These are phyloP conservation scores for Brassicogethes aeneus DNA, from an alignment of 2,888 invertebrate genomes.

Conservation along the genomic window DNA sequence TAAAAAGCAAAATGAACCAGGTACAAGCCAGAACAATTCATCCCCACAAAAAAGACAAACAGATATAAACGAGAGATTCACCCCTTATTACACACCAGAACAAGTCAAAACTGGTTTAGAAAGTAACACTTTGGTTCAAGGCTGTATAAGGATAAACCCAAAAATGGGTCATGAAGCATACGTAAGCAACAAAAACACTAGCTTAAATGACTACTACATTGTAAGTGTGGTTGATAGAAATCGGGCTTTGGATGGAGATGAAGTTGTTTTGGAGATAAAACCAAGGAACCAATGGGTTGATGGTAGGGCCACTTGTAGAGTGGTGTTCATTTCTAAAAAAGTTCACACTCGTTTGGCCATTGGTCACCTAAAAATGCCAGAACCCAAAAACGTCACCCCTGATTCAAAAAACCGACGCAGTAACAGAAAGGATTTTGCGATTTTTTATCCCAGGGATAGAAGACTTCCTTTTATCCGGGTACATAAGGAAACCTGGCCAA, in stretches of 20 bases:
- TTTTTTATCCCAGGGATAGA: constrained; percentile 71
- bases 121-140: constrained; percentile 53
- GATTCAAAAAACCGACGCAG: too few species aligned
- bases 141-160: constrained; percentile 73
- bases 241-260: constrained; percentile 76
- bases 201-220: constrained; percentile 64
- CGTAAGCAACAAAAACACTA: constrained; percentile 55
- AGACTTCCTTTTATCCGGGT: constrained; percentile 72
- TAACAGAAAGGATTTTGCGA: constrained; percentile 39
- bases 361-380: constrained; percentile 52
- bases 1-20: too few species aligned
- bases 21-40: too few species aligned
- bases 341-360: too few species aligned
- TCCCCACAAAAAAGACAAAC: too few species aligned
- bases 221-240: constrained; percentile 62
- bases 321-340: constrained; percentile 69
- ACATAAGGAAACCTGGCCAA: constrained; percentile 54
- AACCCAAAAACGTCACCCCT: neutral
- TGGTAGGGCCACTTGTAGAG: constrained; percentile 47
- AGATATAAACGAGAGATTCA: too few species aligned
- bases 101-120: constrained; percentile 52
- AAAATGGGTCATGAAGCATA: constrained; percentile 76
- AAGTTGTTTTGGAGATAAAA: constrained; percentile 56
- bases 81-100: constrained; percentile 44
- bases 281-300: constrained; percentile 36